Percentiles rank a stretch among this genome's conserved stretches.
These are phyloP conservation scores for Pionites leucogaster DNA, from an alignment of 2,113 vertebrate species.

Conservation along the genomic window DNA sequence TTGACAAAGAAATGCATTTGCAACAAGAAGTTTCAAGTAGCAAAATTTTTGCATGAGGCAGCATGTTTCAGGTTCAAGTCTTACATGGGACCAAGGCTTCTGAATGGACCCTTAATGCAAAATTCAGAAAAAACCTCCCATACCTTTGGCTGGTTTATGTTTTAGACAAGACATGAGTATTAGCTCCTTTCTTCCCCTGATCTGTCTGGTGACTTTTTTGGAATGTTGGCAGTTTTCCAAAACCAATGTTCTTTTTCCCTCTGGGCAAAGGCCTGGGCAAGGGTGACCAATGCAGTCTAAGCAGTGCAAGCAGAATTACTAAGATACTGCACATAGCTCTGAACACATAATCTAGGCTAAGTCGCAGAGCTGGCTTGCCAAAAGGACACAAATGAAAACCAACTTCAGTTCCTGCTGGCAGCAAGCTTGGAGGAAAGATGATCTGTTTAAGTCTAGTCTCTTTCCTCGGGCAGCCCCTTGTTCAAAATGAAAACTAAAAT, in stretches of 20 bases:
- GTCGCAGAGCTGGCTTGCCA: constrained; percentile 26
- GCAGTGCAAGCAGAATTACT: constrained; percentile 2
- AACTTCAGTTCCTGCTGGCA: constrained; percentile 19
- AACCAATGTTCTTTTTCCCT: neutral
- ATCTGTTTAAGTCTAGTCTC: constrained; percentile 56
- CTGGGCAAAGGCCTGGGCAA: neutral
- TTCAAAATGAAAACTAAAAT: constrained; percentile 44
- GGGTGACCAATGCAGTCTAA: neutral
- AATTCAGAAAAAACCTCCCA: neutral
- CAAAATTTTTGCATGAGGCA: neutral
- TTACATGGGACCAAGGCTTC: neutral
- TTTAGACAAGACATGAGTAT: neutral
- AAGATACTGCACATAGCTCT: neutral
- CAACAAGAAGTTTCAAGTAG: neutral
- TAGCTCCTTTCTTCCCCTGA: neutral
- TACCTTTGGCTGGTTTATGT: neutral
- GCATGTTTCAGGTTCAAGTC: neutral
- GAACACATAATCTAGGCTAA: constrained; percentile 33
- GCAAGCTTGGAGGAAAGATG: constrained; percentile 42
- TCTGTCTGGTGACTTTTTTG: neutral
- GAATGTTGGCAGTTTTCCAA: neutral
- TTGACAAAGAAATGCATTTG: constrained; percentile 21
- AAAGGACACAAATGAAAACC: constrained; percentile 40
- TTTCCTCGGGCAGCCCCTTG: constrained; percentile 36
- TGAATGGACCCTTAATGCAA: neutral